A percentile compares a stretch with the other conserved stretches of the same genome.
Conservation (phyloP, 2,888 invertebrate species). For the Ennomos quercinarius region DNA sequence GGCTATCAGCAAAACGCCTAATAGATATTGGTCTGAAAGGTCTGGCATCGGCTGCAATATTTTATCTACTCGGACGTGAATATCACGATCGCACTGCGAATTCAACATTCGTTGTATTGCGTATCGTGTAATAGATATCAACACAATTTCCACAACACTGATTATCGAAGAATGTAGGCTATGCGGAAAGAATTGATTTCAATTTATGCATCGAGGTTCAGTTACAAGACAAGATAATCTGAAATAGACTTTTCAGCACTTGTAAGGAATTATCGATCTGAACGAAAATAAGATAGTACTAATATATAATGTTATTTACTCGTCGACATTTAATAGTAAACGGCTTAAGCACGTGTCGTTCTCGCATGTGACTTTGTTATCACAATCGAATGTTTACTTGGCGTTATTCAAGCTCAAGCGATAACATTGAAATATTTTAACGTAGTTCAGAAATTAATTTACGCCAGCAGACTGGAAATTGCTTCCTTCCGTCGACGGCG, state of each 20-base stretch:
- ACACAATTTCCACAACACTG: slow-evolving; percentile 46
- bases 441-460: slow-evolving; percentile 57
- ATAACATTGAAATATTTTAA: slow-evolving; percentile 27
- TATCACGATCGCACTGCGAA: slow-evolving; percentile 36
- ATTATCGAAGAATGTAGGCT: slow-evolving; percentile 42
- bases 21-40: slow-evolving; percentile 36
- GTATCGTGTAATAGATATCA: slow-evolving; percentile 47
- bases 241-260: no score
- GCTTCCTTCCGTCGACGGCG: slow-evolving; percentile 73
- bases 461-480: slow-evolving; percentile 72
- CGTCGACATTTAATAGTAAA: not conserved
- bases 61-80: slow-evolving; percentile 32
- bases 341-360: slow-evolving; percentile 5
- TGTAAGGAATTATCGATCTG: no score
- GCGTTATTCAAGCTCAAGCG: slow-evolving; percentile 22
- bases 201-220: slow-evolving; percentile 15
- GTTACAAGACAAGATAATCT: no score
- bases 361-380: slow-evolving; percentile 17
- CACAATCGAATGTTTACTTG: slow-evolving; percentile 14
- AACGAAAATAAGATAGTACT: no score
- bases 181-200: slow-evolving; percentile 41
- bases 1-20: slow-evolving; percentile 46
- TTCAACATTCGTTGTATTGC: slow-evolving; percentile 37
- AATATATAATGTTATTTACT: no score
- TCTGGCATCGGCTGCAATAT: slow-evolving; percentile 32